These are phyloP conservation scores for Microtus ochrogaster DNA, from an alignment of 2,113 vertebrate genomes.

Conservation along the genomic window DNA sequence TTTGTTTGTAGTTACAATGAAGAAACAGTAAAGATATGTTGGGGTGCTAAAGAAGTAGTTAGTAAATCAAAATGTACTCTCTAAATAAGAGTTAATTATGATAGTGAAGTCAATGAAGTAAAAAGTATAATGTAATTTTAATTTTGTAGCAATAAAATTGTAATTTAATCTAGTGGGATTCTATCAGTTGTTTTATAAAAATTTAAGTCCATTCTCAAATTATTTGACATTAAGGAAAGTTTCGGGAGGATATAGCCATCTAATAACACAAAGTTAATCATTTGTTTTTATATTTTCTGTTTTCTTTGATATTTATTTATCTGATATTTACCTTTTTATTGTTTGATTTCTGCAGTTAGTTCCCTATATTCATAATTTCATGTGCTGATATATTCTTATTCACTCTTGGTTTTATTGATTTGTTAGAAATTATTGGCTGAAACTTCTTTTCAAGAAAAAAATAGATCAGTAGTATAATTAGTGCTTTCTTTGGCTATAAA, in stretches of 20 bases:
- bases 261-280: constrained; percentile 23
- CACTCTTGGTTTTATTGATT: background rate
- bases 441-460: constrained; percentile 15
- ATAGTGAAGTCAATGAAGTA: background rate
- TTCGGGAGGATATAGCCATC: background rate
- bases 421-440: background rate
- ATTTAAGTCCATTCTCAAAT: background rate
- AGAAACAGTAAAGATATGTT: background rate
- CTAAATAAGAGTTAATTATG: constrained; percentile 39
- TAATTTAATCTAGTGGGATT: background rate
- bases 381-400: constrained; percentile 7
- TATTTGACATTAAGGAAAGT: background rate
- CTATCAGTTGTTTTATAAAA: background rate
- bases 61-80: background rate
- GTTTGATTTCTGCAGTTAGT: background rate
- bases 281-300: background rate
- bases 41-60: background rate
- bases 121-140: constrained; percentile 43
- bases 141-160: constrained; percentile 20
- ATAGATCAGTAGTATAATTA: background rate
- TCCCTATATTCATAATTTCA: constrained; percentile 13
- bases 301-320: constrained; percentile 15
- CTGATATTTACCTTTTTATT: background rate
- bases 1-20: background rate
- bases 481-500: constrained; percentile 2